These are phyloP conservation scores for Catharus ustulatus DNA, from an alignment of 2,797 vertebrate species.

Conservation along the genomic window DNA sequence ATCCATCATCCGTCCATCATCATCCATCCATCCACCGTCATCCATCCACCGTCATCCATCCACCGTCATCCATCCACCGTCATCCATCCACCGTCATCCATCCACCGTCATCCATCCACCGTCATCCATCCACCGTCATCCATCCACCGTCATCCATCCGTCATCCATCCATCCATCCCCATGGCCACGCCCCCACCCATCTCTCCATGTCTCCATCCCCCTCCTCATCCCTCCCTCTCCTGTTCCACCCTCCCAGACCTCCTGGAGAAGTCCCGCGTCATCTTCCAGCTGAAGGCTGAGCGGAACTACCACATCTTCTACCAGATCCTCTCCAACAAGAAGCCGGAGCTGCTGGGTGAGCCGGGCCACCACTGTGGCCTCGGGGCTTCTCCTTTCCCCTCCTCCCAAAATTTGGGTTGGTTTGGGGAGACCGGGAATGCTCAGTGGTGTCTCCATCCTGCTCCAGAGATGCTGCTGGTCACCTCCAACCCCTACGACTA, in stretches of 20 bases:
- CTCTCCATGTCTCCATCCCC: too few relatives aligned
- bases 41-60: too few relatives aligned
- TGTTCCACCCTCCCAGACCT: neutral
- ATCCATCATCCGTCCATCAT: too few relatives aligned
- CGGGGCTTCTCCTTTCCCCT: rapidly evolving
- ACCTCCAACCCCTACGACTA: slow-evolving; percentile 93
- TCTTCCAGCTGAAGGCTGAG: slow-evolving; percentile 41
- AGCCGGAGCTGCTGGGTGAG: slow-evolving; percentile 88
- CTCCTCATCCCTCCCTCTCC: neutral
- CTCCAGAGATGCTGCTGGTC: slow-evolving; percentile 87
- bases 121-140: too few relatives aligned
- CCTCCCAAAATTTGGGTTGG: rapidly evolving
- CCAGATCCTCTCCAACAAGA: slow-evolving; percentile 82
- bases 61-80: too few relatives aligned
- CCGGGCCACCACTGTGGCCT: rapidly evolving
- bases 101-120: too few relatives aligned
- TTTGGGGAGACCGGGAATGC: neutral
- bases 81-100: too few relatives aligned
- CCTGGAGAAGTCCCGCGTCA: slow-evolving; percentile 45
- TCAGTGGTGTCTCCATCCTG: neutral
- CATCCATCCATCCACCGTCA: too few relatives aligned
- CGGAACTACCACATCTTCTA: slow-evolving; percentile 57
- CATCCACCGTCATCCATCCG: too few relatives aligned
- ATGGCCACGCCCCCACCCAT: too few relatives aligned
- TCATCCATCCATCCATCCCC: neutral